Base-by-base conservation (phyloP, 2,797 vertebrate species). In the Bradypodion pumilum region DNA sequence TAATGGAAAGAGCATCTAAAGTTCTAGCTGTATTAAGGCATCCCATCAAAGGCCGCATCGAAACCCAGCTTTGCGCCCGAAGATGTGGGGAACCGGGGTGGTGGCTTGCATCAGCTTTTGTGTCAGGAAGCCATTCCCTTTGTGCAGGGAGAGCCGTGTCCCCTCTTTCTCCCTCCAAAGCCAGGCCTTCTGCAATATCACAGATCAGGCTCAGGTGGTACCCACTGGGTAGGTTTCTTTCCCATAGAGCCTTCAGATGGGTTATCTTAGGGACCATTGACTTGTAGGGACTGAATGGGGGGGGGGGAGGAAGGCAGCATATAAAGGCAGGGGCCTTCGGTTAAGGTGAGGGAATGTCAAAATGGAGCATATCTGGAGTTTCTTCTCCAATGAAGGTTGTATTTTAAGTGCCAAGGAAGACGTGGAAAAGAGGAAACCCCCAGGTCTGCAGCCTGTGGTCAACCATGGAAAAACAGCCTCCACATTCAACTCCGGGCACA, bases 61-160 rank as follows among this genome's bases (percentile, higher is more conserved):
- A 37, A 35, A 25, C 25, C 35, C 27, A 3, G 9, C 9, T 40
- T 5, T 12, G 7, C 16, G 0, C 2, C 13, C 1, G 2, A 3
- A 12, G 37, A 23, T 21, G 56, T 15, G 4, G 40, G 7, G 56
- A 63, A 40, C 19, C 7, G 21, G 32, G 65, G 7, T 25, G 35
- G 16, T 1, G 35, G 6, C 63, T 29, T 66, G 23, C 1, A 35
- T 40, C 27, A 2, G 21, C 44, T 2, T 68, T 32, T 15, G 44
- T 25, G 7, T 10, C 5, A 49, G 63, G 49, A 77, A 25, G n/a
- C 19, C 4, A 15, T 4, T 19, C 52, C 29, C 76, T 7, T 5
- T 19, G 25, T 19, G 25, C 2, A 23, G 65, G 13, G 27, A 21
- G 19, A 10, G 4, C 9, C 2, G 13, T 12, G 7, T 25, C 69